A percentile compares a stretch with the other conserved stretches of the same genome.
Evolutionary conservation across 2,113 vertebrate genomes (phyloP).

Genomic region (Plectropomus leopardus): DNA sequence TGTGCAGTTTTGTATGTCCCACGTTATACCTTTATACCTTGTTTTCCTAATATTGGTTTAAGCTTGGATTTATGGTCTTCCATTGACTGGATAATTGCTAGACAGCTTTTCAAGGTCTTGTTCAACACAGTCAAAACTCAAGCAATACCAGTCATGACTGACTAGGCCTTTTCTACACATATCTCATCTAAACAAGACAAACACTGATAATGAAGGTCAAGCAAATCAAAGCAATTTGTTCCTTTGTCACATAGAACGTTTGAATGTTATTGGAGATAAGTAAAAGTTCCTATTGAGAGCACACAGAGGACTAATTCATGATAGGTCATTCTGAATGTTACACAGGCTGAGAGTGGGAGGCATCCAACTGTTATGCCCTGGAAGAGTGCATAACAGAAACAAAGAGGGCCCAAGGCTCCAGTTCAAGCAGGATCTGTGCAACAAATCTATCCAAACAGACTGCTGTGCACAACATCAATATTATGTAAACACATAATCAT

Average conservation of each 20-base stretch:
- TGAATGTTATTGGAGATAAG: constrained; percentile 70
- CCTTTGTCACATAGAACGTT: constrained; percentile 46
- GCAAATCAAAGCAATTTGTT: constrained; percentile 62
- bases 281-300: constrained; percentile 60
- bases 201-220: constrained; percentile 75
- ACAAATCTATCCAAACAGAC: constrained; percentile 14
- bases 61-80: background rate
- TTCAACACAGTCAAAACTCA: constrained; percentile 11
- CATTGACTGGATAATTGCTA: background rate
- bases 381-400: constrained; percentile 62
- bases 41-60: background rate
- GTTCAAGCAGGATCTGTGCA: constrained; percentile 20
- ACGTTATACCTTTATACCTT: background rate
- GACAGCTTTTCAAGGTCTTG: background rate
- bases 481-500: constrained; percentile 3
- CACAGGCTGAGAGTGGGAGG: constrained; percentile 76
- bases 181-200: constrained; percentile 68
- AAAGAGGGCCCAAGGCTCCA: constrained; percentile 52
- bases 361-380: constrained; percentile 73
- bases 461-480: background rate
- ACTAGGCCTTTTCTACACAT: background rate
- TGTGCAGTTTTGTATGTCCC: constrained; percentile 13
- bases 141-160: constrained; percentile 3
- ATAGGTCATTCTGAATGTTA: constrained; percentile 60
- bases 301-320: constrained; percentile 78